Percentiles rank a stretch among this genome's conserved stretches.
Conservation (phyloP, 23 tunicate species). For the Trididemnum nubilum region DNA sequence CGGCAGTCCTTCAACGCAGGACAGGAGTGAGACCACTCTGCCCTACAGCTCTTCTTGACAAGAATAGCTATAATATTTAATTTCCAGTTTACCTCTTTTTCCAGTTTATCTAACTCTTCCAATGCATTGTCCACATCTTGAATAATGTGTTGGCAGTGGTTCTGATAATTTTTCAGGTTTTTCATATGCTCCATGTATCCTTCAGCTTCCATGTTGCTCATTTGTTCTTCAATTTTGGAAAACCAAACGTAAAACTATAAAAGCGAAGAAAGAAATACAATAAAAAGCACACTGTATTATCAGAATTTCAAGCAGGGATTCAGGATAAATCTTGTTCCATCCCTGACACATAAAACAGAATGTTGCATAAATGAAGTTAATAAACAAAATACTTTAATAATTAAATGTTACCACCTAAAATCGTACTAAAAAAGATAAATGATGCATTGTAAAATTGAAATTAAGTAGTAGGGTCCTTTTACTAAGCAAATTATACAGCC, state of each 20-base stretch:
- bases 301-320: background rate
- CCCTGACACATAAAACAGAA: too few relatives aligned
- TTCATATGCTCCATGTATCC: slow-evolving; percentile 59
- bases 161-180: slow-evolving; percentile 43
- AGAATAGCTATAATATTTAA: too few relatives aligned
- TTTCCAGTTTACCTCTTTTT: slow-evolving; percentile 76
- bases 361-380: too few relatives aligned
- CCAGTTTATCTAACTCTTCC: slow-evolving; percentile 60
- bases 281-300: background rate
- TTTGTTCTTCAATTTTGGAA: slow-evolving; percentile 74
- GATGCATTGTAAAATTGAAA: too few relatives aligned
- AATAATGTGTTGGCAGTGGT: slow-evolving; percentile 58
- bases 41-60: too few relatives aligned
- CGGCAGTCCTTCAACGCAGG: too few relatives aligned
- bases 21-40: too few relatives aligned
- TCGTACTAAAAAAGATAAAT: too few relatives aligned
- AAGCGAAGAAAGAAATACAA: background rate
- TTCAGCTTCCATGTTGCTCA: slow-evolving; percentile 62
- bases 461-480: too few relatives aligned
- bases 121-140: slow-evolving; percentile 73
- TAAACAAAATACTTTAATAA: too few relatives aligned
- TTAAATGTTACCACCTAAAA: too few relatives aligned
- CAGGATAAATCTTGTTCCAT: background rate
- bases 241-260: slow-evolving; percentile 81
- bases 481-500: too few relatives aligned